A percentile compares a stretch with the other conserved stretches of the same genome.
Conservation (phyloP, 2,113 vertebrate species). For the Halichoerus grypus region DNA sequence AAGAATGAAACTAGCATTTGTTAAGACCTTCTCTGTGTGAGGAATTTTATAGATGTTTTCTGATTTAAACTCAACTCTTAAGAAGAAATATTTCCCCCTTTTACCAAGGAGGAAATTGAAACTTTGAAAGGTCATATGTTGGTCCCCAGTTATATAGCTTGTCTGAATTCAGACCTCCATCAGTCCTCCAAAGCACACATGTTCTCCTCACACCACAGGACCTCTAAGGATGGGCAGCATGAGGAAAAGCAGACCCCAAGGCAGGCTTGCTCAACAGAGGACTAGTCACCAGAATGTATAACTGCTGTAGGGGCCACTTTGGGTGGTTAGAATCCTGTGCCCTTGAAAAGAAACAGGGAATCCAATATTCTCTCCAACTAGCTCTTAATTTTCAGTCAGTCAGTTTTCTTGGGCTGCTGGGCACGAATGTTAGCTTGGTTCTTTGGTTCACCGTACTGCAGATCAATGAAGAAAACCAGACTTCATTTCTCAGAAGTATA, state of each 20-base stretch:
- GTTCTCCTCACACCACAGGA: background rate
- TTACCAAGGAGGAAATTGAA: background rate
- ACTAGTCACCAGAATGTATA: background rate
- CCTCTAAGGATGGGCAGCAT: background rate
- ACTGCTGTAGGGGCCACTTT: background rate
- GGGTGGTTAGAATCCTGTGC: background rate
- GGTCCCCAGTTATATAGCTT: background rate
- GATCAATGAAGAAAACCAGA: background rate
- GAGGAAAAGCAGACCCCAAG: background rate
- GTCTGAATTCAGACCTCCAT: background rate
- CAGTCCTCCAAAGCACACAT: background rate
- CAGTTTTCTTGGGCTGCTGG: background rate
- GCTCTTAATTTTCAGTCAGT: background rate
- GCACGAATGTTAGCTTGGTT: background rate
- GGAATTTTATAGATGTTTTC: background rate
- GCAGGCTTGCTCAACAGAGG: background rate
- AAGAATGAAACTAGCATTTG: background rate
- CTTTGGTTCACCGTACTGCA: background rate
- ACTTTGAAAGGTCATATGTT: background rate
- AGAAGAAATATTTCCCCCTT: background rate
- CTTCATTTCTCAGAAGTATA: slow-evolving; percentile 18
- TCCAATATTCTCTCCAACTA: background rate
- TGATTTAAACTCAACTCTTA: background rate
- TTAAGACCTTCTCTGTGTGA: background rate
- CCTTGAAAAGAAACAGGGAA: background rate